Conservation (phyloP, 2,888 invertebrate genomes). For the Conistra vaccinii region DNA sequence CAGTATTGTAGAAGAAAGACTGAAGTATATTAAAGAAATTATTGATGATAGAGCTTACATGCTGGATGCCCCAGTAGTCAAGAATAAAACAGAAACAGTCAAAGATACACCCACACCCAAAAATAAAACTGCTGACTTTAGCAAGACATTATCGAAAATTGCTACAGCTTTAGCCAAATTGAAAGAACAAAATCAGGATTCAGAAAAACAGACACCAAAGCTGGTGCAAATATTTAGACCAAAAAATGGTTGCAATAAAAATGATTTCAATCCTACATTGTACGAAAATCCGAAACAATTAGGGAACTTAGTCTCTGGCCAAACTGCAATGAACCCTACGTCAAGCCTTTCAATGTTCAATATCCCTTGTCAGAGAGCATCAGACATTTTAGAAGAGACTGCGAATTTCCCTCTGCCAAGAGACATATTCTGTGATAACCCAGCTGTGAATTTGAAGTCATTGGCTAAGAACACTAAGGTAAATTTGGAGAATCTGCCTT, state of each 20-base stretch:
- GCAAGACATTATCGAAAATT: constrained; percentile 54
- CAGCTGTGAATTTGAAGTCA: constrained; percentile 56
- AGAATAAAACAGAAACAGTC: constrained; percentile 29
- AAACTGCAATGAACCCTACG: constrained; percentile 41
- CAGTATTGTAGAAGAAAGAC: constrained; percentile 48
- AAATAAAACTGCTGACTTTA: constrained; percentile 53
- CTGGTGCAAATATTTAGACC: constrained; percentile 54
- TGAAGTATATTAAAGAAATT: constrained; percentile 32
- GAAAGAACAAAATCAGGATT: constrained; percentile 41
- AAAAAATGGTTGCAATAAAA: constrained; percentile 18
- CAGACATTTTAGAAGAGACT: constrained; percentile 73
- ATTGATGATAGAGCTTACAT: constrained; percentile 33
- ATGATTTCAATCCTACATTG: constrained; percentile 29
- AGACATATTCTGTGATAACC: constrained; percentile 49
- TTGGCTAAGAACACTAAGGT: constrained; percentile 53
- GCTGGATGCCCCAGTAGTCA: constrained; percentile 19
- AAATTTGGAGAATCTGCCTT: constrained; percentile 59
- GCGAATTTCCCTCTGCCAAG: constrained; percentile 54
- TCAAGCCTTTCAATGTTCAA: constrained; percentile 62
- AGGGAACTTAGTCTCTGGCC: constrained; percentile 42
- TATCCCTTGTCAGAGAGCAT: constrained; percentile 76
- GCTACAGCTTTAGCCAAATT: constrained; percentile 54
- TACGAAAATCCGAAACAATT: constrained; percentile 37
- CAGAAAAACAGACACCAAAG: constrained; percentile 54
- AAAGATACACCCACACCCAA: constrained; percentile 4